Base-by-base conservation (phyloP, 2,888 invertebrate genomes). In the Azorinus chamasolen region DNA sequence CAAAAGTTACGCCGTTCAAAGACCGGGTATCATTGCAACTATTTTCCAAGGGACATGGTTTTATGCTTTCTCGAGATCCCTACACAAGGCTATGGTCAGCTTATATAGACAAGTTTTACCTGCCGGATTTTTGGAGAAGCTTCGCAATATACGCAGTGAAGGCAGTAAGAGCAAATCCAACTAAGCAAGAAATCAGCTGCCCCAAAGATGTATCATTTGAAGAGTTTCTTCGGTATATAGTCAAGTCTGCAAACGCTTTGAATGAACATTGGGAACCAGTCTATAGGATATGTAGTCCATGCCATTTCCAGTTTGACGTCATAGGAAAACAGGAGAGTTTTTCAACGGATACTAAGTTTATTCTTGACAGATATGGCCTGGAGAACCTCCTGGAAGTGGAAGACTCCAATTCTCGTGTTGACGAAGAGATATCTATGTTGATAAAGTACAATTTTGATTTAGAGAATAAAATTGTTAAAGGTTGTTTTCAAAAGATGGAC, bases 31-130 rank as follows among this genome's bases (percentile, higher is more conserved):
- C 39, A 24, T 58, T 57, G 5, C 53, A 25, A 27, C 39, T 50
- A 18, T 51, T 79, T 46, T 64, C 75, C 8, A 50, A 25, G 18
- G 63, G 55, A 0, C 68, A 58, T 0, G 46, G 73, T 20, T 86
- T 84, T 54, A 82, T 86, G 78, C 79, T 82, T 59, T 50, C 77
- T 10, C 54, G 84, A 4, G 70, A 84, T 22, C 86, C 86, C 1
- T 84, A 80, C 48, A 14, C 61, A 1, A 74, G 84, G 10, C 51
- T 86, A 20, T 84, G 83, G 82, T 72, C 83, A 8, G 83, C 82
- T 2, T 86, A 75, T 57, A 71, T 84, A 25, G 86, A 86, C 57
- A 83, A 84, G 53, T 82, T 84, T 41, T 25, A 83, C 1, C 61
- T 86, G 8, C 76, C 79, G 4, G 84, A 84, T 54, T 86, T 82